A percentile compares a stretch with the other conserved stretches of the same genome.
phyloP scores from a whole-genome alignment of 2,113 vertebrate species.

The Glaucidium brasilianum region DNA sequence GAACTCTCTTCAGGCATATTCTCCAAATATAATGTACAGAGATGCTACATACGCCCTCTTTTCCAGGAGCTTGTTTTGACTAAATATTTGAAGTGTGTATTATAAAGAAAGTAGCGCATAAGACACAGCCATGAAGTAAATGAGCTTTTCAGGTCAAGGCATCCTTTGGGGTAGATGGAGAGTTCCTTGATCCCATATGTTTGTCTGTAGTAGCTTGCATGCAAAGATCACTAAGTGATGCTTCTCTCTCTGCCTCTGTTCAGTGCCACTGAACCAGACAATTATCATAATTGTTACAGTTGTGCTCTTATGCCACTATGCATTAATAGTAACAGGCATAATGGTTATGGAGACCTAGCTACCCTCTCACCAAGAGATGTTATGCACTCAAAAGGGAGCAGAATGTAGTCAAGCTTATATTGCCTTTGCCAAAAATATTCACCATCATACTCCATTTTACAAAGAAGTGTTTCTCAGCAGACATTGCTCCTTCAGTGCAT shows the following conservation, averaged over 20 bases:
- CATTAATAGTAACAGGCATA: not conserved
- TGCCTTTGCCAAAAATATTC: not conserved
- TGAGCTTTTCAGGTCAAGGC: not conserved
- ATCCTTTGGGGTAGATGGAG: not conserved
- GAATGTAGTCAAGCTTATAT: not conserved
- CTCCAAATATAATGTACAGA: slow-evolving; percentile 21
- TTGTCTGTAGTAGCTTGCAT: not conserved
- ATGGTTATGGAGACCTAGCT: not conserved
- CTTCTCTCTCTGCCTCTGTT: not conserved
- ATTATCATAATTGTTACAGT: not conserved
- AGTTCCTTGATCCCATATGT: not conserved
- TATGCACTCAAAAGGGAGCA: not conserved
- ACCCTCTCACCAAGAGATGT: not conserved
- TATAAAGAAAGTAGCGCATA: not conserved
- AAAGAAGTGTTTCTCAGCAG: not conserved
- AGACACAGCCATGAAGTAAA: not conserved
- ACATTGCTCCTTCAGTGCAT: not conserved
- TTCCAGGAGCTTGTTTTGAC: not conserved
- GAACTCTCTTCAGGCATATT: not conserved
- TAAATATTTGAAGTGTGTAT: not conserved
- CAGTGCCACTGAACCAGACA: not conserved
- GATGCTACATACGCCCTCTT: not conserved
- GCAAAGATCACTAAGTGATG: not conserved
- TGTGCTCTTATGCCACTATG: not conserved
- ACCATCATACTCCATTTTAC: not conserved